Evolutionary conservation across 2,113 vertebrate species (phyloP).

Genomic region (Diphyllodes magnificus): DNA sequence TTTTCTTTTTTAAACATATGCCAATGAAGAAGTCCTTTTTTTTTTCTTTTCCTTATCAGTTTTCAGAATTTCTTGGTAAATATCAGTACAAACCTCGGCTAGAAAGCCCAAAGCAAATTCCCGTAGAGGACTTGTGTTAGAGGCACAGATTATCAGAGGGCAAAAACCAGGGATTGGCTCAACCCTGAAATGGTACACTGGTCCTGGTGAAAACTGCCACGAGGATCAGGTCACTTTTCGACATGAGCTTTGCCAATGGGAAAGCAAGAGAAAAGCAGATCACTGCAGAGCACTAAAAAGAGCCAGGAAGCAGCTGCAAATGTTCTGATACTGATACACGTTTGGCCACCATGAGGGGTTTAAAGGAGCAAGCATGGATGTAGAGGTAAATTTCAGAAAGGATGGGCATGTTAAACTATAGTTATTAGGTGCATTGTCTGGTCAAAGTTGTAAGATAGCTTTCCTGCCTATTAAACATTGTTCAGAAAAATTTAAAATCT

Average conservation of each 20-base stretch:
- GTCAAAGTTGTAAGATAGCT: background rate
- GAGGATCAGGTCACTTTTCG: background rate
- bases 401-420: background rate
- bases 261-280: background rate
- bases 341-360: background rate
- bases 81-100: background rate
- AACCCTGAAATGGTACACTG: background rate
- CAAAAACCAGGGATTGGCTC: background rate
- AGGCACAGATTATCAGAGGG: background rate
- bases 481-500: background rate
- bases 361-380: background rate
- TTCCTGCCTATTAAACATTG: background rate
- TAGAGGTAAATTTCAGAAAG: background rate
- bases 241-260: background rate
- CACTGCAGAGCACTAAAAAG: background rate
- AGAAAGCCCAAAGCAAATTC: background rate
- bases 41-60: rapidly evolving
- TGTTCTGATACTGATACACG: background rate
- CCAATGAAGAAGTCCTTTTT: background rate
- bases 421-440: background rate
- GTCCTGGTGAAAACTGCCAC: background rate
- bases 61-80: conserved; percentile 25
- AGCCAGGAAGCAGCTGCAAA: background rate
- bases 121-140: background rate
- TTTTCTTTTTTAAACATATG: background rate